Percentiles rank a stretch among this genome's conserved stretches.
phyloP scores from a whole-genome alignment of 1,140 invertebrate genomes.

The Lepeophtheirus salmonis region DNA sequence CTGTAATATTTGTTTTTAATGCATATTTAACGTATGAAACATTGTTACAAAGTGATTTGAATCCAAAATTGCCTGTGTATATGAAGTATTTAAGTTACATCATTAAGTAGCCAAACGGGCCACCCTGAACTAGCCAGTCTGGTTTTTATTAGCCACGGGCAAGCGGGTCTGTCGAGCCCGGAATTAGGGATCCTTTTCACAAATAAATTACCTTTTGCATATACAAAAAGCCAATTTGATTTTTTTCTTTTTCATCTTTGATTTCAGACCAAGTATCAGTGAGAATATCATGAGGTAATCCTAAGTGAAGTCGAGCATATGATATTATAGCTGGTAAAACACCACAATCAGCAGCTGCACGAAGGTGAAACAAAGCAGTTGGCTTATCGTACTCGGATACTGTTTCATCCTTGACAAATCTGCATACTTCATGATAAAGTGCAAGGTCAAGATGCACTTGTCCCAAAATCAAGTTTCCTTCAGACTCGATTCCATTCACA shows the following conservation, averaged over 20 bases:
- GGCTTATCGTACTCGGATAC: conserved; percentile 36
- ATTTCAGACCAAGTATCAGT: conserved; percentile 24
- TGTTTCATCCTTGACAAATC: conserved; percentile 29
- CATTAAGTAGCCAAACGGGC: no score
- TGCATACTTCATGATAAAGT: conserved; percentile 37
- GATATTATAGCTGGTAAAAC: conserved; percentile 35
- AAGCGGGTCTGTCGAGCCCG: no score
- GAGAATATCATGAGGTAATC: conserved; percentile 33
- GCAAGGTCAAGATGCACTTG: conserved; percentile 38
- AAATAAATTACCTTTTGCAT: no score
- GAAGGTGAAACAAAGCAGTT: conserved; percentile 35
- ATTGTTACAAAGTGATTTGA: no score
- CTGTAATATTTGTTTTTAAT: no score
- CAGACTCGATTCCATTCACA: conserved; percentile 28
- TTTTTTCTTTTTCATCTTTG: conserved; percentile 19
- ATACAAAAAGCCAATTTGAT: conserved; percentile 21
- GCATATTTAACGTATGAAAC: no score
- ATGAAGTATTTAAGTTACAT: no score
- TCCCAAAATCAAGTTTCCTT: conserved; percentile 29
- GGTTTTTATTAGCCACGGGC: no score
- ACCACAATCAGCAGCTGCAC: conserved; percentile 35
- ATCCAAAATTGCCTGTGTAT: no score
- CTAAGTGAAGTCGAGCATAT: conserved; percentile 32
- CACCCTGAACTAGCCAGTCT: no score
- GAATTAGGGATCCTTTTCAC: no score